Evolutionary conservation across 2,888 invertebrate genomes (phyloP).

Genomic region (Lithophane leautieri): DNA sequence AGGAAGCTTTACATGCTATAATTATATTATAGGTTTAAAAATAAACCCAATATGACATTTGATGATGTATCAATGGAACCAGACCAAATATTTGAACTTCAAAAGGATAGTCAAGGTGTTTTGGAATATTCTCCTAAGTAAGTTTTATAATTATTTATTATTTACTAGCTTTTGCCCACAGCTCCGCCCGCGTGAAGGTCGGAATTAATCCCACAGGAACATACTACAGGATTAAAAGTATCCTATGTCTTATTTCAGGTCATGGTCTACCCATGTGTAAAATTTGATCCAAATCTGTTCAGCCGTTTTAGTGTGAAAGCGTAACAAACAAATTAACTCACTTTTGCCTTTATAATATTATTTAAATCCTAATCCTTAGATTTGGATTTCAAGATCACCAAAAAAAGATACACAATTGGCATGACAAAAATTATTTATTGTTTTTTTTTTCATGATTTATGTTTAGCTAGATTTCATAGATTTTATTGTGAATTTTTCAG

Average conservation of each 20-base stretch:
- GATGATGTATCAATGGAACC: conserved; percentile 94
- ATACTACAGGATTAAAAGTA: no score
- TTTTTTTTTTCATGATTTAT: not conserved
- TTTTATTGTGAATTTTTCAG: conserved; percentile 88
- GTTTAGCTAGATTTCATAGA: not conserved
- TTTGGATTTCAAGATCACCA: not conserved
- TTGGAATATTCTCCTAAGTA: conserved; percentile 98
- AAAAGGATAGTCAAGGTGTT: conserved; percentile 94
- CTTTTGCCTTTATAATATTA: no score
- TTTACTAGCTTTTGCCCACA: no score
- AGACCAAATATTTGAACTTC: conserved; percentile 97
- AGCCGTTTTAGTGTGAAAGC: no score
- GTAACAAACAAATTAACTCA: no score
- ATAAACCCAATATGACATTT: conserved; percentile 98
- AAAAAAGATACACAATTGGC: not conserved
- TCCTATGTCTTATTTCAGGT: no score
- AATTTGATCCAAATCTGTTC: no score
- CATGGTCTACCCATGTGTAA: no score
- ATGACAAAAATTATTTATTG: not conserved
- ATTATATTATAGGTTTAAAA: conserved; percentile 94
- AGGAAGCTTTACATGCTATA: conserved; percentile 9
- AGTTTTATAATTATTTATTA: conserved; percentile 72
- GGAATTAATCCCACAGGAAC: no score
- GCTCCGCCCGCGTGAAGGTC: no score
- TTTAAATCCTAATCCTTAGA: no score